These are phyloP conservation scores for Brachionus plicatilis DNA, from an alignment of 1,140 invertebrate genomes.

Conservation along the genomic window DNA sequence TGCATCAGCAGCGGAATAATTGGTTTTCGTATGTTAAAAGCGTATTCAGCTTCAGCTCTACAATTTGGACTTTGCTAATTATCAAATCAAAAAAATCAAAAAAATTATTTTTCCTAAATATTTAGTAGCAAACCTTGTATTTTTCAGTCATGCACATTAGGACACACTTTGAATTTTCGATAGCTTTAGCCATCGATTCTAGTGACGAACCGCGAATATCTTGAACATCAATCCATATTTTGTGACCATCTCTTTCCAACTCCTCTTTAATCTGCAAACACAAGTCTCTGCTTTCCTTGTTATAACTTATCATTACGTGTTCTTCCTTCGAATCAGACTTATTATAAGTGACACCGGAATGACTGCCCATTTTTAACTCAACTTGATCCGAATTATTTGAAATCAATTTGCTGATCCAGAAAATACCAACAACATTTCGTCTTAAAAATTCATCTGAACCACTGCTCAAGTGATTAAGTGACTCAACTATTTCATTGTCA, in stretches of 20 bases:
- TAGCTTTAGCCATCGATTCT: slow-evolving; percentile 55
- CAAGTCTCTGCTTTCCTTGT: neutral
- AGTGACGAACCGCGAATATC: slow-evolving; percentile 46
- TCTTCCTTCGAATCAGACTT: neutral
- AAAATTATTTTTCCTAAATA: neutral
- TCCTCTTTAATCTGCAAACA: slow-evolving; percentile 3
- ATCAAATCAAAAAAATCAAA: neutral
- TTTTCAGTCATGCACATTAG: slow-evolving; percentile 44
- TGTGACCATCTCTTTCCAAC: neutral
- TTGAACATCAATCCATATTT: slow-evolving; percentile 45
- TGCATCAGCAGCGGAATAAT: slow-evolving; percentile 50
- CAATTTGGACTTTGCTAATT: neutral
- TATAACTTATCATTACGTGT: slow-evolving; percentile 16
- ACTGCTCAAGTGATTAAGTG: neutral
- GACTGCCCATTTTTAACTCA: neutral
- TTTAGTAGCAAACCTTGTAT: neutral
- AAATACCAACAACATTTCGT: neutral
- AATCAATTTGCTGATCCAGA: neutral
- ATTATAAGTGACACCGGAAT: neutral
- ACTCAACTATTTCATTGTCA: neutral
- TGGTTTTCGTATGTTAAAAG: slow-evolving; percentile 46
- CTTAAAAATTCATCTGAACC: neutral
- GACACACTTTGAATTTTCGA: slow-evolving; percentile 50
- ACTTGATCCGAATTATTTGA: neutral
- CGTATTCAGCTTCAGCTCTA: slow-evolving; percentile 49